Evolutionary conservation across 2,888 invertebrate genomes (phyloP).

Genomic region (Yponomeuta cagnagella): DNA sequence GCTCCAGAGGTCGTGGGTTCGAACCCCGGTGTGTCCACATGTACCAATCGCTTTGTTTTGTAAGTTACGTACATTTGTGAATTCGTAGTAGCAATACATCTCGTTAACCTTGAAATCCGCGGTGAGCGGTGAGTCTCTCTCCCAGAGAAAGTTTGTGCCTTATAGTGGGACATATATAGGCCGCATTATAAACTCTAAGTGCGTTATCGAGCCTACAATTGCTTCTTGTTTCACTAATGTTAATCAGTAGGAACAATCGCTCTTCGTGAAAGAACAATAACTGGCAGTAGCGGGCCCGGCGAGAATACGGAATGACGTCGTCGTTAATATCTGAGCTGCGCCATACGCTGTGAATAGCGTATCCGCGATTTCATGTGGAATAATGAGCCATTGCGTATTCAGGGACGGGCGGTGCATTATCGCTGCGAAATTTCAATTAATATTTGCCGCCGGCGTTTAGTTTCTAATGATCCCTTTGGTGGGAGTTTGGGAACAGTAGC

Average conservation of each 20-base stretch:
- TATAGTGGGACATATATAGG: too few species aligned
- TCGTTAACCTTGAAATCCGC: too few species aligned
- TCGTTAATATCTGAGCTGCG: not conserved
- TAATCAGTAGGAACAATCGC: not conserved
- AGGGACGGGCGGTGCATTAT: not conserved
- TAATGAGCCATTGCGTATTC: not conserved
- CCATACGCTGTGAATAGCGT: not conserved
- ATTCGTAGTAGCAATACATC: too few species aligned
- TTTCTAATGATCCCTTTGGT: not conserved
- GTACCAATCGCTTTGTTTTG: too few species aligned
- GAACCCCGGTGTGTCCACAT: too few species aligned
- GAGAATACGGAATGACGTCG: not conserved
- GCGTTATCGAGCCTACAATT: not conserved
- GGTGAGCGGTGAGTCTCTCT: too few species aligned
- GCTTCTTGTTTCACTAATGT: not conserved
- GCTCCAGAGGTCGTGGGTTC: too few species aligned
- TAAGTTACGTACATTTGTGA: too few species aligned
- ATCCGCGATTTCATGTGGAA: not conserved
- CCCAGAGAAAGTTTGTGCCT: too few species aligned
- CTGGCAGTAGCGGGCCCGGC: not conserved
- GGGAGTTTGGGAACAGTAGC: not conserved
- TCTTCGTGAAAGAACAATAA: not conserved
- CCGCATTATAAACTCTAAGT: too few species aligned
- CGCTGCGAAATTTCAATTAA: conserved; percentile 3
- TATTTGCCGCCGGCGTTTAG: not conserved